Evolutionary conservation across 2,888 invertebrate genomes (phyloP).

Genomic region (Eupithecia subumbrata): DNA sequence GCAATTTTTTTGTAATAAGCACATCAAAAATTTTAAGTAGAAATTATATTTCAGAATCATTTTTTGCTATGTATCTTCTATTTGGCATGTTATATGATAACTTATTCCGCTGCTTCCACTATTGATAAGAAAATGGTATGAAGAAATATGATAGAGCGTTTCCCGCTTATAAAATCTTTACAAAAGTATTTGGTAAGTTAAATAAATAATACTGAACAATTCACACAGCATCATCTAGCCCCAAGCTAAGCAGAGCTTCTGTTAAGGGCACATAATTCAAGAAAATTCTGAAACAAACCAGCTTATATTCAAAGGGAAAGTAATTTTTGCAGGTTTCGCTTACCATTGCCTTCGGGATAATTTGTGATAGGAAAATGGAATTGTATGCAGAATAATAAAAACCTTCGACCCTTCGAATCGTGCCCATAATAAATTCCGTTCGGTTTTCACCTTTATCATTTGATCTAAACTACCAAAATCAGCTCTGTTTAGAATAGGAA

Average conservation of each 20-base stretch:
- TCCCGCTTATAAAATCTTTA: background rate
- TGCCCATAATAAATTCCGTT: constrained; percentile 73
- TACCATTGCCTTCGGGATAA: constrained; percentile 75
- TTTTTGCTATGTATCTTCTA: too few relatives aligned
- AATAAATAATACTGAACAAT: background rate
- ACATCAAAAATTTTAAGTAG: too few relatives aligned
- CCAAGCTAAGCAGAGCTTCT: background rate
- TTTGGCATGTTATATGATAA: too few relatives aligned
- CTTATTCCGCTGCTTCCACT: background rate
- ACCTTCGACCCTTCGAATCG: constrained; percentile 73
- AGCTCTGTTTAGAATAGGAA: constrained; percentile 43
- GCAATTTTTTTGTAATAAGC: too few relatives aligned
- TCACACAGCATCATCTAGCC: background rate
- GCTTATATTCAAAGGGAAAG: constrained; percentile 61
- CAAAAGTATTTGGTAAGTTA: background rate
- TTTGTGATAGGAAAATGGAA: constrained; percentile 81
- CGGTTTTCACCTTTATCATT: constrained; percentile 60
- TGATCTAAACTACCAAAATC: constrained; percentile 58
- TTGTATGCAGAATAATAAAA: constrained; percentile 82
- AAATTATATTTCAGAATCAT: too few relatives aligned
- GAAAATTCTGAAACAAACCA: background rate
- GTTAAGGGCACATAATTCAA: background rate
- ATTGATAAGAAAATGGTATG: background rate
- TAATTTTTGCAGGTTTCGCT: constrained; percentile 76
- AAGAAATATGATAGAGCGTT: background rate